Percentiles rank a stretch among this genome's conserved stretches.
These are phyloP conservation scores for Isaurus tuberculatus DNA, from an alignment of 92 coral and sea anemone genomes.

Conservation along the genomic window DNA sequence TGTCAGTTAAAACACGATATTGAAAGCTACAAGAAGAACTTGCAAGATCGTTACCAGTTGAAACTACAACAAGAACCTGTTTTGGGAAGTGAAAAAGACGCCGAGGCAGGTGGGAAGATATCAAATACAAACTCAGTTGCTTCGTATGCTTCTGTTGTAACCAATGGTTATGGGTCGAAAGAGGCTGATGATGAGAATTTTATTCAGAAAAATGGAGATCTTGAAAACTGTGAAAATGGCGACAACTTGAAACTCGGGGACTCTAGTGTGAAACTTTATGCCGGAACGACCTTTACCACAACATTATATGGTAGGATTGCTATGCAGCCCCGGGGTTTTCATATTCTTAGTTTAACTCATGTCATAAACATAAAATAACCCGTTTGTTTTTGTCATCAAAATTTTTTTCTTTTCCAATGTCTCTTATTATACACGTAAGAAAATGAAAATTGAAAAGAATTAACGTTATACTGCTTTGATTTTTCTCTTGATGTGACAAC, in stretches of 20 bases:
- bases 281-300: slow-evolving; percentile 19
- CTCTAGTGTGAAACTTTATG: slow-evolving; percentile 3
- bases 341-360: background rate
- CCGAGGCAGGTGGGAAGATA: slow-evolving; percentile 56
- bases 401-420: background rate
- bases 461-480: too few relatives aligned
- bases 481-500: too few relatives aligned
- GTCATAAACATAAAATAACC: background rate
- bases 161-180: slow-evolving; percentile 67
- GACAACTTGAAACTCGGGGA: slow-evolving; percentile 10
- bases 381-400: background rate
- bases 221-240: slow-evolving; percentile 8
- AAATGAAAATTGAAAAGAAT: too few relatives aligned
- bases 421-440: too few relatives aligned
- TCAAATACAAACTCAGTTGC: slow-evolving; percentile 36
- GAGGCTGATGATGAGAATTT: slow-evolving; percentile 29
- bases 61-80: slow-evolving; percentile 89
- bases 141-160: slow-evolving; percentile 86
- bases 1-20: slow-evolving; percentile 89
- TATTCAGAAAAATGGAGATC: background rate
- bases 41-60: slow-evolving; percentile 84
- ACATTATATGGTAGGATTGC: slow-evolving; percentile 28
- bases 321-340: background rate
- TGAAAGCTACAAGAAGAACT: slow-evolving; percentile 74
- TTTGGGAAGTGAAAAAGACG: slow-evolving; percentile 66